Percentiles rank a stretch among this genome's conserved stretches.
phyloP scores from a whole-genome alignment of 2,888 invertebrate species.

The Hemaris fuciformis region DNA sequence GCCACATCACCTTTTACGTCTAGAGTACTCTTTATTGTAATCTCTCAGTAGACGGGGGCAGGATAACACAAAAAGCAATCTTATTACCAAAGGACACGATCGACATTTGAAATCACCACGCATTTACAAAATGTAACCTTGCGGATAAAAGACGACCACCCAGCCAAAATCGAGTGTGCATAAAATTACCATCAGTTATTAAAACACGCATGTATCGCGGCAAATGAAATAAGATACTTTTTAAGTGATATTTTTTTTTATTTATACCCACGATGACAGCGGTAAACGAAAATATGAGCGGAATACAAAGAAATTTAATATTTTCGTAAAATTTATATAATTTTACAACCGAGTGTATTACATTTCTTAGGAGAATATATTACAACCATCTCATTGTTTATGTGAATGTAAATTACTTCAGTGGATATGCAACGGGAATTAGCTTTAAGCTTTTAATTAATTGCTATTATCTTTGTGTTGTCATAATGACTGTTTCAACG shows the following conservation, averaged over 20 bases:
- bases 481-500: neutral
- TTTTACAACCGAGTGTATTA: neutral
- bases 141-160: slow-evolving; percentile 38
- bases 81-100: neutral
- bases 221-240: slow-evolving; percentile 36
- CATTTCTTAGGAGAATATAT: neutral
- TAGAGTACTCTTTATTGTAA: neutral
- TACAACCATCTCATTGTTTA: neutral
- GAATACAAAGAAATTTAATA: slow-evolving; percentile 23
- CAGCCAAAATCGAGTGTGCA: slow-evolving; percentile 45
- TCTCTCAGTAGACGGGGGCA: neutral
- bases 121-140: neutral
- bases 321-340: neutral
- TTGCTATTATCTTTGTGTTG: neutral
- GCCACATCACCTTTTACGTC: slow-evolving; percentile 3
- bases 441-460: neutral
- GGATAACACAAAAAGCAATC: neutral
- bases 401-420: neutral
- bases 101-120: neutral
- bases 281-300: slow-evolving; percentile 21
- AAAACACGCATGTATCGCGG: slow-evolving; percentile 36
- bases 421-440: neutral
- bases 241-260: slow-evolving; percentile 22
- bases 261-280: slow-evolving; percentile 10
- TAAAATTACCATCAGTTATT: slow-evolving; percentile 62